Percentiles rank a stretch among this genome's conserved stretches.
phyloP scores from a whole-genome alignment of 2,797 vertebrate genomes.

The Nannoperca obscura region DNA sequence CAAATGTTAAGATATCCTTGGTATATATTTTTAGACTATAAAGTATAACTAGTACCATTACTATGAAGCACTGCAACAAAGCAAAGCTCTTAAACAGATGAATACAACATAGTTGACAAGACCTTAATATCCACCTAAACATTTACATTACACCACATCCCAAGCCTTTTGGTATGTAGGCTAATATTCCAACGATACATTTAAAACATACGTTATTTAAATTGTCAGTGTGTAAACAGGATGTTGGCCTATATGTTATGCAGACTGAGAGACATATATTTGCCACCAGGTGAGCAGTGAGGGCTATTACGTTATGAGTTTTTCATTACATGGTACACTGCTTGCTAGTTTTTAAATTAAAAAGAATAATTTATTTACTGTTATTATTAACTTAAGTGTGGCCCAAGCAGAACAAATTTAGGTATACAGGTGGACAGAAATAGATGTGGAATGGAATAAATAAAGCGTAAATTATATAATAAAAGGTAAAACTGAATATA shows the following conservation, averaged over 20 bases:
- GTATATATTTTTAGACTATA: background rate
- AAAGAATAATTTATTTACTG: no score
- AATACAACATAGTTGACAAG: background rate
- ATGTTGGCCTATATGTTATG: no score
- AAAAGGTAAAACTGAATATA: background rate
- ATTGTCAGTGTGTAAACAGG: background rate
- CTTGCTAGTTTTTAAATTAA: background rate
- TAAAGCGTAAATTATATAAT: background rate
- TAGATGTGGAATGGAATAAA: background rate
- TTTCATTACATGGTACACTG: background rate
- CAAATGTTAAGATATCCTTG: background rate
- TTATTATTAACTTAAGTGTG: no score
- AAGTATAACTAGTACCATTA: background rate
- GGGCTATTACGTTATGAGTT: background rate
- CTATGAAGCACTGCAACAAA: background rate
- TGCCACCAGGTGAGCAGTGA: background rate
- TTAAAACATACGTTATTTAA: background rate
- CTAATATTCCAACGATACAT: background rate
- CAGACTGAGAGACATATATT: background rate
- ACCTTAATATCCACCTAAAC: background rate
- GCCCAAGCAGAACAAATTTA: background rate
- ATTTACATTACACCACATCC: background rate
- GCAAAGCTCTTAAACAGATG: background rate
- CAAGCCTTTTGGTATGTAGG: background rate
- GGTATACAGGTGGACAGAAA: background rate